Percentiles rank a stretch among this genome's conserved stretches.
Evolutionary conservation across 2,888 invertebrate species (phyloP).

Genomic region (Scelioninae gen. 1): DNA sequence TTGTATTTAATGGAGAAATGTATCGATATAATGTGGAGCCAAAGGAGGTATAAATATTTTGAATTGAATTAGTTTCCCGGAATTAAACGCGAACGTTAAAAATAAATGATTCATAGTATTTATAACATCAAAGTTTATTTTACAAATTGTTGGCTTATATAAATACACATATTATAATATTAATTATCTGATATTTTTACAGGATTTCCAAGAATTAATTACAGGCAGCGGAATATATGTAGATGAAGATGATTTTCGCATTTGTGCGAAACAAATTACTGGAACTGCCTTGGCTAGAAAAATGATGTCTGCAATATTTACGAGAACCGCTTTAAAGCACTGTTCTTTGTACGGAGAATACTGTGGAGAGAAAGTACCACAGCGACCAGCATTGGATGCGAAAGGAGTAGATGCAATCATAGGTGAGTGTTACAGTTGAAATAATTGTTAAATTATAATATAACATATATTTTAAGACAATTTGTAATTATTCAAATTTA

Average conservation of each 20-base stretch:
- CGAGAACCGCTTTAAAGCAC: background rate
- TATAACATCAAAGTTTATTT: background rate
- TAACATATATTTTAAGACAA: conserved; percentile 1
- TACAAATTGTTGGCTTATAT: background rate
- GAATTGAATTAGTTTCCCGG: too few species aligned
- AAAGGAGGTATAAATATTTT: conserved; percentile 22
- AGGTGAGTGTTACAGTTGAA: conserved; percentile 1
- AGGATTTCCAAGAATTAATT: conserved; percentile 14
- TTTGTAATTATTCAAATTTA: background rate
- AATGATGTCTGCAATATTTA: conserved; percentile 20
- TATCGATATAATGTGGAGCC: conserved; percentile 13
- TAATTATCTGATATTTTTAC: conserved; percentile 11
- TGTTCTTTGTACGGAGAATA: conserved; percentile 18
- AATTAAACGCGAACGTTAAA: too few species aligned
- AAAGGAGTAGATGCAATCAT: conserved; percentile 23
- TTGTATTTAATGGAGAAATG: conserved; percentile 1
- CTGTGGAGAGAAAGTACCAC: conserved; percentile 1
- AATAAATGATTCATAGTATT: background rate
- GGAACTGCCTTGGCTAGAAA: conserved; percentile 17
- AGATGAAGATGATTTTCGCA: conserved; percentile 12
- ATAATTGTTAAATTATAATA: conserved; percentile 5
- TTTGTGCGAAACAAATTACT: background rate
- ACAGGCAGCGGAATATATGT: conserved; percentile 9
- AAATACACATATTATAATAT: background rate
- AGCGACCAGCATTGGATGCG: conserved; percentile 15